Evolutionary conservation across 2,797 vertebrate genomes (phyloP).

Genomic region (Florisuga fusca): DNA sequence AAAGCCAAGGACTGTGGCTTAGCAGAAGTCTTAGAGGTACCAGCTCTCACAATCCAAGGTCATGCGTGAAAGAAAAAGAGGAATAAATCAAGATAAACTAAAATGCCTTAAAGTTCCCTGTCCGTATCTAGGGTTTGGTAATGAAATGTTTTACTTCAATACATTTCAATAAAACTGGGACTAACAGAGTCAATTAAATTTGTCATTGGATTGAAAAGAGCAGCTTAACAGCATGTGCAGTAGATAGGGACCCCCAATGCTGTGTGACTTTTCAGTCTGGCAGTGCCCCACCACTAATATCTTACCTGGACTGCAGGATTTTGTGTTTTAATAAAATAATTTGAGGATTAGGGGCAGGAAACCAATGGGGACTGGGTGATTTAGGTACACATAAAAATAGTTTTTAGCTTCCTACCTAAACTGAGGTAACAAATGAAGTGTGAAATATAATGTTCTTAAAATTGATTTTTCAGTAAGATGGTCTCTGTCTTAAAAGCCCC

Average conservation of each 20-base stretch:
- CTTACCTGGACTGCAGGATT: background rate
- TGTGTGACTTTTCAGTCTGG: background rate
- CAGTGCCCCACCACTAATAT: background rate
- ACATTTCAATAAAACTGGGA: background rate
- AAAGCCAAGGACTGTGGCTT: background rate
- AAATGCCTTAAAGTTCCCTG: conserved; percentile 6
- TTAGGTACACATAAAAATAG: background rate
- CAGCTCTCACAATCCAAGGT: background rate
- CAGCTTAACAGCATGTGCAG: fast-evolving
- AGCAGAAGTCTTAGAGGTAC: background rate
- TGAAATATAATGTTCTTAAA: conserved; percentile 45
- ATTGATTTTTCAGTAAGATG: conserved; percentile 39
- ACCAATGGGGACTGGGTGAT: background rate
- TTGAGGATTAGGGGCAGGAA: background rate
- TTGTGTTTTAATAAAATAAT: background rate
- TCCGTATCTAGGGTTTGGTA: background rate
- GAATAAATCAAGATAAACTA: background rate
- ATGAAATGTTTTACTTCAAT: background rate
- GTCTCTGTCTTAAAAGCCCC: background rate
- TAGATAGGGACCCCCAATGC: background rate
- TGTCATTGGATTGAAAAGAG: background rate
- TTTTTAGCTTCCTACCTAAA: background rate
- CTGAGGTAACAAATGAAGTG: background rate
- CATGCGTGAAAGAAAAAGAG: background rate
- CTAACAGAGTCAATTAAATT: background rate